A percentile compares a stretch with the other conserved stretches of the same genome.
Evolutionary conservation across 1,140 invertebrate genomes (phyloP).

Genomic region (Octopus sinensis): DNA sequence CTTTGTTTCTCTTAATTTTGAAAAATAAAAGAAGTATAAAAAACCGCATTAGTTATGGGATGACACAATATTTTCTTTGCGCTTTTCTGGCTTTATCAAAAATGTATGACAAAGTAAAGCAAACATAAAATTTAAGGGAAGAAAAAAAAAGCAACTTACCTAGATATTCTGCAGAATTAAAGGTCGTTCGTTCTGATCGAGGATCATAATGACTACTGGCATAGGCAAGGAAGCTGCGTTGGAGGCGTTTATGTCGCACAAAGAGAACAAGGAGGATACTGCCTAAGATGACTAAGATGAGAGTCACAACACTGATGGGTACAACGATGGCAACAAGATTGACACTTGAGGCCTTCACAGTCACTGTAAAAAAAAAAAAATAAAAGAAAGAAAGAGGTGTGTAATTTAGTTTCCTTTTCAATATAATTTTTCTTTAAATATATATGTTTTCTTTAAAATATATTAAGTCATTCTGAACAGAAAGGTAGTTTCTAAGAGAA

Average conservation of each 20-base stretch:
- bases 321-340: constrained; percentile 58
- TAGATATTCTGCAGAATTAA: constrained; percentile 66
- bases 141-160: constrained; percentile 26
- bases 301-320: constrained; percentile 61
- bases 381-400: neutral
- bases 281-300: constrained; percentile 57
- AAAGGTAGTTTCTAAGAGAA: too few relatives aligned
- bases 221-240: constrained; percentile 76
- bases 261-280: constrained; percentile 67
- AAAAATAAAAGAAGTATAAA: too few relatives aligned
- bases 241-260: constrained; percentile 71
- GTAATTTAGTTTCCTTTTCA: neutral
- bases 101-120: too few relatives aligned
- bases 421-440: too few relatives aligned
- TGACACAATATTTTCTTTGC: too few relatives aligned
- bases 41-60: too few relatives aligned
- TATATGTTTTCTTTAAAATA: too few relatives aligned
- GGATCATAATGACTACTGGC: constrained; percentile 83
- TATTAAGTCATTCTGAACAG: too few relatives aligned
- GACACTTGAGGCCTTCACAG: constrained; percentile 23
- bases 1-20: too few relatives aligned
- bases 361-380: constrained; percentile 11
- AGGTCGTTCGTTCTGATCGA: constrained; percentile 78
- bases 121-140: too few relatives aligned
- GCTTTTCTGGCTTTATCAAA: too few relatives aligned